Evolutionary conservation across 2,888 invertebrate species (phyloP).

Genomic region (Norana najaformis): DNA sequence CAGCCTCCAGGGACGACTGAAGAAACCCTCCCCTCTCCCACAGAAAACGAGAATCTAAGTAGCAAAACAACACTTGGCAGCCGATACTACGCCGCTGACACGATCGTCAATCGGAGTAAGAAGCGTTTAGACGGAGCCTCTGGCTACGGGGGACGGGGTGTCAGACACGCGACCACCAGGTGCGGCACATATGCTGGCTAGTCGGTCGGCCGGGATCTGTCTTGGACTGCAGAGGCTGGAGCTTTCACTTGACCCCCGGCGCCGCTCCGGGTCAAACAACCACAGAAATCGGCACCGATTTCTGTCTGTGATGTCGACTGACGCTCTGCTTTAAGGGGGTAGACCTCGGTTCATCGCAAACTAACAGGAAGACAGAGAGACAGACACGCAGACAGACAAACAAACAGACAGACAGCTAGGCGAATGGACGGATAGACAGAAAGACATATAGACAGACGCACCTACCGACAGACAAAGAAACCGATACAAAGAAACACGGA

Average conservation of each 20-base stretch:
- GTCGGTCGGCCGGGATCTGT: neutral
- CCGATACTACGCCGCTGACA: constrained; percentile 1
- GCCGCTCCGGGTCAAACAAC: neutral
- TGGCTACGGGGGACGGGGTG: neutral
- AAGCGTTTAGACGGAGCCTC: neutral
- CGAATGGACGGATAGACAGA: neutral
- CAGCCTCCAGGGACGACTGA: neutral
- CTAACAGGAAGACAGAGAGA: neutral
- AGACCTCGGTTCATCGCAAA: neutral
- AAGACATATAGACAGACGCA: neutral
- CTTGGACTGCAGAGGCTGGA: constrained; percentile 13
- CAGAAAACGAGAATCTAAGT: neutral
- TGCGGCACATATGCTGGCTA: neutral
- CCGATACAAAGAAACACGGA: neutral
- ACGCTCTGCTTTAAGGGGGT: neutral
- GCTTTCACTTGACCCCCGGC: neutral
- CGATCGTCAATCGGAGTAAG: neutral
- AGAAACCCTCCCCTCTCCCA: neutral
- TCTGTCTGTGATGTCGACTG: too few species aligned
- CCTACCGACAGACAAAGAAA: neutral
- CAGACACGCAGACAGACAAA: neutral
- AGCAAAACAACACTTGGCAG: neutral
- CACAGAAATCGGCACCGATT: neutral
- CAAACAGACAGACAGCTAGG: neutral
- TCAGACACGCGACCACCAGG: neutral